A percentile compares a stretch with the other conserved stretches of the same genome.
Evolutionary conservation across 1,140 invertebrate species (phyloP).

Genomic region (Drosophila pallidifrons): DNA sequence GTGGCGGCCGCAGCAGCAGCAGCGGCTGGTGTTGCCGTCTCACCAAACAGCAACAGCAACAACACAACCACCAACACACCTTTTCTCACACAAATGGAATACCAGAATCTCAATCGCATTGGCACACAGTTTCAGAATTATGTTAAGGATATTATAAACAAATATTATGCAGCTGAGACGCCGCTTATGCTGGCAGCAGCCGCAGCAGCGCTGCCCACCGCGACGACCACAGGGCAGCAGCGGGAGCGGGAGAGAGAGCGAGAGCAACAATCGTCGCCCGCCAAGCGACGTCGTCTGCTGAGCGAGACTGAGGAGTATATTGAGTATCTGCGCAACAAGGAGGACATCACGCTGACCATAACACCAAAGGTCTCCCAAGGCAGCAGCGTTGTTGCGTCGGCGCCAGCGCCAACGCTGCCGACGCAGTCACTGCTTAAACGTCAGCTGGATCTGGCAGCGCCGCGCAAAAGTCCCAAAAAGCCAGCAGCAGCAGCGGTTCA

Average conservation of each 20-base stretch:
- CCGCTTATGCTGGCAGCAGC: constrained; percentile 71
- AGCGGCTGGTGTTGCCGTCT: constrained; percentile 19
- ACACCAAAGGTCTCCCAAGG: constrained; percentile 62
- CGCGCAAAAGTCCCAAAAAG: constrained; percentile 72
- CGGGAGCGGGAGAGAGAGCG: constrained; percentile 49
- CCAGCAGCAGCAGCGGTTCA: constrained; percentile 16
- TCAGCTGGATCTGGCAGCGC: constrained; percentile 68
- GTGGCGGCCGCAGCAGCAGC: constrained; percentile 31
- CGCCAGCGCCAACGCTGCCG: constrained; percentile 29
- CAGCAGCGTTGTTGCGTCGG: constrained; percentile 22
- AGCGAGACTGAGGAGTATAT: constrained; percentile 84
- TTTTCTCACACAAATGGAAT: constrained; percentile 82
- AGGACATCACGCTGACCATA: constrained; percentile 81
- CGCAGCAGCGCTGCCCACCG: constrained; percentile 71
- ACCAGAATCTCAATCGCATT: constrained; percentile 83
- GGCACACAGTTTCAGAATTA: constrained; percentile 83
- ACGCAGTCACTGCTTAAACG: constrained; percentile 67
- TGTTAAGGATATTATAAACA: constrained; percentile 84
- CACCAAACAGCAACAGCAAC: constrained; percentile 41
- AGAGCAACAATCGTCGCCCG: constrained; percentile 51
- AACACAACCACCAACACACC: constrained; percentile 51
- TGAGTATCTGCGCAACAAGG: constrained; percentile 83
- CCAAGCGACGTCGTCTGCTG: constrained; percentile 68
- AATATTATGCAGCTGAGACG: constrained; percentile 82
- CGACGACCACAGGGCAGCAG: constrained; percentile 72